A percentile compares a stretch with the other conserved stretches of the same genome.
Conservation (phyloP, 2,888 invertebrate genomes). For the Cataglyphis cursor region DNA sequence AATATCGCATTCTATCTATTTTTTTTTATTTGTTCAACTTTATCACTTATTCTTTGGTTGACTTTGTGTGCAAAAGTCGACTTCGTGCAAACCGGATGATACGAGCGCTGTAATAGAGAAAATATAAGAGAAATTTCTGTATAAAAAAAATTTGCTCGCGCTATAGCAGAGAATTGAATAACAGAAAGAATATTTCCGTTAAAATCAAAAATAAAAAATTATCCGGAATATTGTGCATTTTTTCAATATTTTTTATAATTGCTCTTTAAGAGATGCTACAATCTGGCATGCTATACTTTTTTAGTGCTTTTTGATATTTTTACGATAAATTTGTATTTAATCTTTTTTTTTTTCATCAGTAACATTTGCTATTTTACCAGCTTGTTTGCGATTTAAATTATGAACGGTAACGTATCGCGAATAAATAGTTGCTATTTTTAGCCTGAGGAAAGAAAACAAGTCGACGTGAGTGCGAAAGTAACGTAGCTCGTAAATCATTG, state of each 20-base stretch:
- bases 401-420: slow-evolving; percentile 5
- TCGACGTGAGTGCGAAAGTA: slow-evolving; percentile 5
- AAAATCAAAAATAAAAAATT: slow-evolving; percentile 17
- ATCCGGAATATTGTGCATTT: not conserved
- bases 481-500: slow-evolving; percentile 30
- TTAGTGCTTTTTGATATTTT: not conserved
- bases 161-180: not conserved
- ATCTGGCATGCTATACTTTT: not conserved
- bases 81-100: not conserved
- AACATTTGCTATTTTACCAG: not conserved
- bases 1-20: slow-evolving; percentile 37
- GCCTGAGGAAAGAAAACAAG: not conserved
- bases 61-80: not conserved
- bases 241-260: not conserved
- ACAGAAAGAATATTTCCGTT: not conserved
- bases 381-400: not conserved
- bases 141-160: not conserved
- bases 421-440: slow-evolving; percentile 20
- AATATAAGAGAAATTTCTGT: not conserved
- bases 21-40: slow-evolving; percentile 9
- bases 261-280: not conserved
- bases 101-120: not conserved
- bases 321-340: not conserved
- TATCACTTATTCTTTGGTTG: slow-evolving; percentile 1
- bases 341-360: not conserved